Conservation (phyloP, 2,797 vertebrate genomes). For the Myripristis murdjan region DNA sequence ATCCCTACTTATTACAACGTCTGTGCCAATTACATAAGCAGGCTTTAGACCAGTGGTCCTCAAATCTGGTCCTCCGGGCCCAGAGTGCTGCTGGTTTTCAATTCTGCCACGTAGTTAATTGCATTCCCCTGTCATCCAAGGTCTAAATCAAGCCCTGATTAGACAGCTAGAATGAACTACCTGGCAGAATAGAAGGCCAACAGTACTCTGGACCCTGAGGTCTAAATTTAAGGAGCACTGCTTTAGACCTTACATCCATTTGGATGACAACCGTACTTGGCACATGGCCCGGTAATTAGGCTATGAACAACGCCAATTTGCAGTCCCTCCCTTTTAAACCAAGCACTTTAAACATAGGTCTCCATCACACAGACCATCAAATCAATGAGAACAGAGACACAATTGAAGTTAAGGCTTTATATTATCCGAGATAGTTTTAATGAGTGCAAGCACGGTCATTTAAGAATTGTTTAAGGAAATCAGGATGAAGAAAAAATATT, state of each 20-base stretch:
- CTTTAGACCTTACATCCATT: constrained; percentile 45
- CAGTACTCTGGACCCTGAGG: constrained; percentile 38
- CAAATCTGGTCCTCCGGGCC: constrained; percentile 66
- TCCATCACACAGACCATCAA: not conserved
- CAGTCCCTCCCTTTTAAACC: not conserved
- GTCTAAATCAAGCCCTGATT: constrained; percentile 60
- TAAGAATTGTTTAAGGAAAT: no score
- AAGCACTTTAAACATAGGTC: not conserved
- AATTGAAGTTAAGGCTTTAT: not conserved
- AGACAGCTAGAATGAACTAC: constrained; percentile 50
- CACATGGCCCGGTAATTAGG: constrained; percentile 22
- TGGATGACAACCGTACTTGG: constrained; percentile 39
- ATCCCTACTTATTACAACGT: constrained; percentile 81
- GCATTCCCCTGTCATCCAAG: constrained; percentile 47
- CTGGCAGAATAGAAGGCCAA: constrained; percentile 30
- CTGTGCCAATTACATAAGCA: constrained; percentile 76
- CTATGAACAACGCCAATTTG: not conserved
- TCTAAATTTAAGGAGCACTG: constrained; percentile 43
- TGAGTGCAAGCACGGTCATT: no score
- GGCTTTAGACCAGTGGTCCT: constrained; percentile 68
- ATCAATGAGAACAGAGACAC: constrained; percentile 1
- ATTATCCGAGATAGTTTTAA: no score
- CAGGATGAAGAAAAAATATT: not conserved
- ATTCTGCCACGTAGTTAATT: constrained; percentile 70
- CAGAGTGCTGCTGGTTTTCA: constrained; percentile 57